Evolutionary conservation across 2,797 vertebrate species (phyloP).

Genomic region (Heteromormyrus szaboi): DNA sequence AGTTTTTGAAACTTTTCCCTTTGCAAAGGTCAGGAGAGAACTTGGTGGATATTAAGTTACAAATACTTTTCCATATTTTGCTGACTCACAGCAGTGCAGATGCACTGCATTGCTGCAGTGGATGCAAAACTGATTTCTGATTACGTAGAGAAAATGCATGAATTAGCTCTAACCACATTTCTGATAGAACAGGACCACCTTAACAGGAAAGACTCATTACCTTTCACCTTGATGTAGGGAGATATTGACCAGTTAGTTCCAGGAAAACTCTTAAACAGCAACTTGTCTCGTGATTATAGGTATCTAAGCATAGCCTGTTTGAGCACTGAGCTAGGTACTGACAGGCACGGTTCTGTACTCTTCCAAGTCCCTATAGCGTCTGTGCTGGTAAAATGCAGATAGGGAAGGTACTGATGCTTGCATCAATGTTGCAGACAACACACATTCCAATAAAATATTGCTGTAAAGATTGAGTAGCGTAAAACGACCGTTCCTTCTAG

Average conservation of each 20-base stretch:
- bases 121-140: background rate
- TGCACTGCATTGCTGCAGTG: background rate
- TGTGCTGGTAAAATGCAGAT: background rate
- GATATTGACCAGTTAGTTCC: background rate
- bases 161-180: background rate
- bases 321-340: background rate
- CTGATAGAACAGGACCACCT: background rate
- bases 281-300: background rate
- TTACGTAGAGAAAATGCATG: background rate
- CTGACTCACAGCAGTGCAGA: background rate
- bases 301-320: background rate
- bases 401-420: background rate
- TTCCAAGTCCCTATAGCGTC: background rate
- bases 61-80: background rate
- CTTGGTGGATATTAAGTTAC: background rate
- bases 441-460: background rate
- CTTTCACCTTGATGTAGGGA: background rate
- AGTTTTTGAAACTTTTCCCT: background rate
- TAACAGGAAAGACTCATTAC: background rate
- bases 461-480: background rate
- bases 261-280: background rate
- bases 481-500: conserved; percentile 45
- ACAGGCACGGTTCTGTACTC: background rate
- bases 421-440: background rate
- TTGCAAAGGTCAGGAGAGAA: background rate